Conservation (phyloP, 2,113 vertebrate genomes). For the Anguilla rostrata region DNA sequence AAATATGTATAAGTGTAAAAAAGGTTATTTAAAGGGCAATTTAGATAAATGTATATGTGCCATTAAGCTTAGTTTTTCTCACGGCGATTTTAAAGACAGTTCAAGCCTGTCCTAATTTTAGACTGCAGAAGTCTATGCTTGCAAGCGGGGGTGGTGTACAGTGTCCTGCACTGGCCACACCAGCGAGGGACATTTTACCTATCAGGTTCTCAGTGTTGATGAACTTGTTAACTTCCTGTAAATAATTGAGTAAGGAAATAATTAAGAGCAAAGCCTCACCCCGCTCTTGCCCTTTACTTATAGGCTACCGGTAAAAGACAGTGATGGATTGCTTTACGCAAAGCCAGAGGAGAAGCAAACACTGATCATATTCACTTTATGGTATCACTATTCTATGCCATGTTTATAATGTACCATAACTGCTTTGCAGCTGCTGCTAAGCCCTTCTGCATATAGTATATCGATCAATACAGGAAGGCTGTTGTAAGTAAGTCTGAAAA, state of each 20-base stretch:
- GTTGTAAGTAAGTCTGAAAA: background rate
- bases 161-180: background rate
- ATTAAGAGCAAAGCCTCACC: slow-evolving; percentile 17
- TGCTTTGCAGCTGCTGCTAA: background rate
- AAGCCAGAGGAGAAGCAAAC: background rate
- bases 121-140: slow-evolving; percentile 7
- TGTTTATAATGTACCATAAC: background rate
- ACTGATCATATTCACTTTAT: background rate
- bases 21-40: background rate
- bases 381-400: background rate
- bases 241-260: slow-evolving; percentile 27
- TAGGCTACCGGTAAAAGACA: background rate
- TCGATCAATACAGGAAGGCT: background rate
- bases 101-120: slow-evolving; percentile 26
- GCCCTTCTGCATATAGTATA: background rate
- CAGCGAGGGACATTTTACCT: slow-evolving; percentile 14
- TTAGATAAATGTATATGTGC: background rate
- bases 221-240: slow-evolving; percentile 26
- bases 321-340: background rate
- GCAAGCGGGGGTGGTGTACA: slow-evolving; percentile 12
- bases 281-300: background rate
- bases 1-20: background rate
- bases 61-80: background rate
- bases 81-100: background rate
- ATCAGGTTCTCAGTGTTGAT: slow-evolving; percentile 21